These are phyloP conservation scores for Rutpela maculata DNA, from an alignment of 2,888 invertebrate genomes.

Conservation along the genomic window DNA sequence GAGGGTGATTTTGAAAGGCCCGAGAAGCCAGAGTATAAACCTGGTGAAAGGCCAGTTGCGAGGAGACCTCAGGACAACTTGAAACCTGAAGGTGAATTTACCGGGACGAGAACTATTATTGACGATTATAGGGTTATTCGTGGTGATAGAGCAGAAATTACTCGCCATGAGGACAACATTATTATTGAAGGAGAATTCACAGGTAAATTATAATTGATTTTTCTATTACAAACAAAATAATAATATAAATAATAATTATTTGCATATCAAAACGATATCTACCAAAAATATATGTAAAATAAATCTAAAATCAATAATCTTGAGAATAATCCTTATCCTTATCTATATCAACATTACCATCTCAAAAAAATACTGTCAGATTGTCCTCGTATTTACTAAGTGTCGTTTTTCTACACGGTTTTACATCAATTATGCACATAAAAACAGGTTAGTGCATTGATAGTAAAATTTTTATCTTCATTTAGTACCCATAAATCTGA, in stretches of 20 bases:
- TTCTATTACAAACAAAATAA: neutral
- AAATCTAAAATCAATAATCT: neutral
- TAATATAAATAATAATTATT: neutral
- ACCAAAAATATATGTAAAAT: neutral
- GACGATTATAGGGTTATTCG: slow-evolving; percentile 79
- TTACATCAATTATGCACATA: neutral
- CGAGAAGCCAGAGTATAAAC: slow-evolving; percentile 70
- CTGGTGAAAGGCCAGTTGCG: slow-evolving; percentile 73
- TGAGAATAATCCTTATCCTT: slow-evolving; percentile 1
- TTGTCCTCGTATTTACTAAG: neutral
- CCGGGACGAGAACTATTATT: slow-evolving; percentile 75
- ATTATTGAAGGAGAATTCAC: slow-evolving; percentile 81
- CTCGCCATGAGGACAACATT: slow-evolving; percentile 81
- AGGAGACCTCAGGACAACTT: slow-evolving; percentile 74
- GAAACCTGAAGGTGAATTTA: slow-evolving; percentile 73
- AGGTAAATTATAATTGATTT: slow-evolving; percentile 72
- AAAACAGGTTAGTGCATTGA: slow-evolving; percentile 2
- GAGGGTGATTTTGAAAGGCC: slow-evolving; percentile 76
- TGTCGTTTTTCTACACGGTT: neutral
- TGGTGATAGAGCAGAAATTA: slow-evolving; percentile 81
- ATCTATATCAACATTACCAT: neutral
- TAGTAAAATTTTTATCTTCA: neutral
- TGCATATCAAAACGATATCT: neutral
- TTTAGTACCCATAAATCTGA: neutral
- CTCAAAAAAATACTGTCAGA: neutral